These are phyloP conservation scores for Hestina assimilis DNA, from an alignment of 1,140 invertebrate species.

Conservation along the genomic window DNA sequence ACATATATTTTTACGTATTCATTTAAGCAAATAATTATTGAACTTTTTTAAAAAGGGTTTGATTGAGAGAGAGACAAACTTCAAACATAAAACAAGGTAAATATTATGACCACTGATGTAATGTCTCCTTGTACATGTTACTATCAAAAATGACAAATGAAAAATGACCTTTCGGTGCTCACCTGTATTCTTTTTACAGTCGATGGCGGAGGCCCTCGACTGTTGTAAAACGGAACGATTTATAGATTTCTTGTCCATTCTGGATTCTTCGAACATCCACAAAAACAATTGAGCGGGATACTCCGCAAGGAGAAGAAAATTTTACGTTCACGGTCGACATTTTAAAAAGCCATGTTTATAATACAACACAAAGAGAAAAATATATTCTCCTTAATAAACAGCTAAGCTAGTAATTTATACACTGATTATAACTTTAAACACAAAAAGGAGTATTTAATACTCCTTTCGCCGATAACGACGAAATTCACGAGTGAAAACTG, in stretches of 20 bases:
- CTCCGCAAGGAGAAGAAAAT: conserved; percentile 85
- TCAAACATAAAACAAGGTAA: no score
- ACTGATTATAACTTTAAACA: conserved; percentile 55
- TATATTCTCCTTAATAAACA: conserved; percentile 43
- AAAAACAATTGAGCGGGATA: conserved; percentile 62
- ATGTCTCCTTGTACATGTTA: no score
- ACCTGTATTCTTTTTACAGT: conserved; percentile 86
- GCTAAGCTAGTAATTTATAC: conserved; percentile 63
- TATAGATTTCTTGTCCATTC: conserved; percentile 87
- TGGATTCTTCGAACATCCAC: conserved; percentile 77
- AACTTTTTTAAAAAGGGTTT: no score
- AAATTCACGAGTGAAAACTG: conserved; percentile 72
- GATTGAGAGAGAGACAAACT: no score
- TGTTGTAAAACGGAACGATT: conserved; percentile 81
- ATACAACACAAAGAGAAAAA: conserved; percentile 79
- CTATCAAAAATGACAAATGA: not conserved
- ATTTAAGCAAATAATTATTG: no score
- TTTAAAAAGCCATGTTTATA: conserved; percentile 90
- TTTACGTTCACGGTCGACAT: conserved; percentile 84
- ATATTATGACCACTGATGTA: no score
- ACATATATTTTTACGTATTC: no score
- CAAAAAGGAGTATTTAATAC: conserved; percentile 77
- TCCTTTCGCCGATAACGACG: conserved; percentile 83
- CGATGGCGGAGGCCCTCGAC: conserved; percentile 81
- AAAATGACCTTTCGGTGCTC: conserved; percentile 49